These are phyloP conservation scores for Poeciliopsis presidionis DNA, from an alignment of 2,797 vertebrate genomes.

Conservation along the genomic window DNA sequence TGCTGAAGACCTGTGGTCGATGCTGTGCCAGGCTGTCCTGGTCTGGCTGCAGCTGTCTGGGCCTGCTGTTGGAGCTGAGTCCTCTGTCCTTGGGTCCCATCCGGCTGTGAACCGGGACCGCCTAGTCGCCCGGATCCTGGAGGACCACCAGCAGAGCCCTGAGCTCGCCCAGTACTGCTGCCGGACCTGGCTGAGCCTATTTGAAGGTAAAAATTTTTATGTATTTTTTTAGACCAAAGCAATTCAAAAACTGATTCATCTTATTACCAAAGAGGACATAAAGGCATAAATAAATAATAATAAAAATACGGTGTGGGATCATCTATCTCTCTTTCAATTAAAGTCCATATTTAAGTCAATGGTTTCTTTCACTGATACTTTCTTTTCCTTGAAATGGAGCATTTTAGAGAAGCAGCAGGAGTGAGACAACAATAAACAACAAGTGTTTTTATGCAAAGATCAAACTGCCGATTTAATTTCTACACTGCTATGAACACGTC, in stretches of 20 bases:
- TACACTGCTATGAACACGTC: slow-evolving; percentile 30
- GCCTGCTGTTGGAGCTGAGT: slow-evolving; percentile 82
- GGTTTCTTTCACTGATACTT: neutral
- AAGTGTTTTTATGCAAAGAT: slow-evolving; percentile 36
- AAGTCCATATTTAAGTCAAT: neutral
- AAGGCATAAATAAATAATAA: neutral
- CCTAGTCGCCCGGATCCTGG: slow-evolving; percentile 74
- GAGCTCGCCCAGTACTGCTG: slow-evolving; percentile 69
- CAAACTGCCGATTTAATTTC: slow-evolving; percentile 48
- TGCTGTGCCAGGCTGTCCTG: slow-evolving; percentile 70
- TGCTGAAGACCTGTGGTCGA: slow-evolving; percentile 61
- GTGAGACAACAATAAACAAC: slow-evolving; percentile 18
- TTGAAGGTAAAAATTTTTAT: neutral
- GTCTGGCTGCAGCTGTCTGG: slow-evolving; percentile 74
- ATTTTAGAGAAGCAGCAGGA: slow-evolving; percentile 16
- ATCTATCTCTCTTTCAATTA: neutral
- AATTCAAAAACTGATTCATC: neutral
- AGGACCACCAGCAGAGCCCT: slow-evolving; percentile 67
- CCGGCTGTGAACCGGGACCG: slow-evolving; percentile 72
- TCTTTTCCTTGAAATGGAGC: neutral
- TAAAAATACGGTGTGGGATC: neutral
- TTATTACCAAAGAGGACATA: neutral
- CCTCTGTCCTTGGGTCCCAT: slow-evolving; percentile 74
- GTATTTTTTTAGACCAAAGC: neutral
- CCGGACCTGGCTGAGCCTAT: slow-evolving; percentile 78